Base-by-base conservation (phyloP, 2,888 invertebrate genomes). In the Phengaris alcon region DNA sequence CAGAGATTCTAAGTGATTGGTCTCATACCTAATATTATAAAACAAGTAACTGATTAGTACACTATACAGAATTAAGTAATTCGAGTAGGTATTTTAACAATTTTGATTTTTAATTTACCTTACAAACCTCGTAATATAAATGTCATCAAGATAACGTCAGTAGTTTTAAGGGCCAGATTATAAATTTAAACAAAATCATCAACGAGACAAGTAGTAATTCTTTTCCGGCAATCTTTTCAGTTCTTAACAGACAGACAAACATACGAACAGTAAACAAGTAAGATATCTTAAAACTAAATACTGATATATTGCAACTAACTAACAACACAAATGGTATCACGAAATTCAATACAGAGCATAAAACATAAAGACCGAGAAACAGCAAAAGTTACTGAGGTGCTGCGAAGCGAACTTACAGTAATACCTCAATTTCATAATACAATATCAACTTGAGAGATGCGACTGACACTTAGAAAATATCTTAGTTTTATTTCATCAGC, bases 271-370 rank as follows among this genome's bases (percentile, higher is more conserved):
- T 52, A 52, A 64, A 64, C 13, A 13, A 35, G 35, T 35, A 35
- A 59, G 52, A 52, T 52, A 52, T 52, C 64, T 64, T 64, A 35
- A 35, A 13, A 64, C 64, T 64, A 64, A 64, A 64, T 64, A 64
- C 64, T 64, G 64, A 64, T 64, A 64, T 64, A 64, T 64, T 64
- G 64, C 64, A 64, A 64, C 64, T 44, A 64, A 10, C 35, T 35
- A 78, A 68, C 10, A 68, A 22, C 48, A 57, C n/a, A 73, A 48
- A 46, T 59, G 15, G 8, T 69, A 48, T 69, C 69, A 69, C 69
- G 48, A 22, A 69, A 48, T 69, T 69, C 9, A 69, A 68, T 22
- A 59, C 64, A 48, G 68, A 46, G 48, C 46, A 46, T 35, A 9
- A 10, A 12, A 68, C 68, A n/a, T 13, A 59, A 46, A 46, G 44